Base-by-base conservation (phyloP, 2,797 vertebrate species). In the Acanthornis magna region DNA sequence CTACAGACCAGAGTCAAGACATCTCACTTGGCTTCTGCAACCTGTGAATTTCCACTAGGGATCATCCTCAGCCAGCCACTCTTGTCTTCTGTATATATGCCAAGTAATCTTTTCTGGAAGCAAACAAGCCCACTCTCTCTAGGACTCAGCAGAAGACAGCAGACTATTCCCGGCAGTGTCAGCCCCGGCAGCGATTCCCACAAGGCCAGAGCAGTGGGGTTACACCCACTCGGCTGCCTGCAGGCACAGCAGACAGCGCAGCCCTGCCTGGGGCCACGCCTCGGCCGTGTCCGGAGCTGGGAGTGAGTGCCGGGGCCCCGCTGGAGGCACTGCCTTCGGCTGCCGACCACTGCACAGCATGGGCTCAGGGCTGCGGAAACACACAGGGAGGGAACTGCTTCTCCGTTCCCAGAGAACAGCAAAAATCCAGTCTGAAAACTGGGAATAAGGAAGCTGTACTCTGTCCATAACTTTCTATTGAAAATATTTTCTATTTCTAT, bases 231-330 rank as follows among this genome's bases (percentile, higher is more conserved):
- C 5, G 47, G 32, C 43, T 1, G 7, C 45, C 48, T 16, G 25
- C 57, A 51, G 55, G 57, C 42, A 42, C 48, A 78, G 43, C 50
- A 36, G 47, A 27, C 21, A 10, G 42, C 0, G 1, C 57, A 74
- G 79, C 20, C 61, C 36, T 22, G 60, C n/a, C 76, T 66, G 67
- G 23, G 51, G 38, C 26, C 62, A 38, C 42, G 2, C 21, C 47
- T 27, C 0, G 0, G 16, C 2, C 3, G 7, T 0, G 32, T 10
- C 23, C 9, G 0, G 3, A 62, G 55, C 61, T 21, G 45, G 5
- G 7, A 27, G 32, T 0, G 2, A 50, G 30, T 0, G 29, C 30
- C 4, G 1, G 13, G 88, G 63, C 34, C 73, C 23, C 0, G 0
- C 45, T 25, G 38, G 7, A 38, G 36, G 29, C 76, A 7, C 34